These are phyloP conservation scores for Ceuthmochares aereus DNA, from an alignment of 2,113 vertebrate species.

Conservation along the genomic window DNA sequence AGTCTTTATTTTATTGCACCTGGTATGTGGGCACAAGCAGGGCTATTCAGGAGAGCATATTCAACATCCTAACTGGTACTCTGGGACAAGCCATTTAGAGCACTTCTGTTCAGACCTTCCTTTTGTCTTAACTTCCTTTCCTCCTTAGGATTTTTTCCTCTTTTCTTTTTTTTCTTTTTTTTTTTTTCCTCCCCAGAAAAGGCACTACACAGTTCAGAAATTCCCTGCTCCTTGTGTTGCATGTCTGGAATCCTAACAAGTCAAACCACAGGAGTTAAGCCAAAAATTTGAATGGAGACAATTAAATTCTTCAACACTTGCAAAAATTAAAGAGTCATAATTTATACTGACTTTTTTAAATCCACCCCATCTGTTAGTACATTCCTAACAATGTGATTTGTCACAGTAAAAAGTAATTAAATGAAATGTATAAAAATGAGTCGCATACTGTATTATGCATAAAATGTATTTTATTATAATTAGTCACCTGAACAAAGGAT, in stretches of 20 bases:
- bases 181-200: not conserved
- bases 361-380: constrained; percentile 63
- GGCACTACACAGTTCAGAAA: constrained; percentile 52
- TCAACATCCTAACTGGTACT: not conserved
- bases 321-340: constrained; percentile 57
- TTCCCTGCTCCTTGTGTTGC: constrained; percentile 48
- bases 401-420: constrained; percentile 68
- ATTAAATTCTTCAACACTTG: constrained; percentile 56
- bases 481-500: constrained; percentile 66
- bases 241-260: constrained; percentile 72
- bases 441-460: constrained; percentile 59
- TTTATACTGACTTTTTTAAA: constrained; percentile 66
- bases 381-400: constrained; percentile 68
- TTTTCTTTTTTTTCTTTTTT: not conserved
- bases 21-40: constrained; percentile 28
- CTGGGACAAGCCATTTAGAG: not conserved
- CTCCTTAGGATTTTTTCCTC: not conserved
- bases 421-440: constrained; percentile 51
- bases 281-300: constrained; percentile 58
- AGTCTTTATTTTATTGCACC: constrained; percentile 65
- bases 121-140: constrained; percentile 55
- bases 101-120: constrained; percentile 15
- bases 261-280: constrained; percentile 59
- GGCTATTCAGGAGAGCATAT: constrained; percentile 28
- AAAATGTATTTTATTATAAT: constrained; percentile 64